phyloP scores from a whole-genome alignment of 2,113 vertebrate genomes.

The Gymnobelideus leadbeateri region DNA sequence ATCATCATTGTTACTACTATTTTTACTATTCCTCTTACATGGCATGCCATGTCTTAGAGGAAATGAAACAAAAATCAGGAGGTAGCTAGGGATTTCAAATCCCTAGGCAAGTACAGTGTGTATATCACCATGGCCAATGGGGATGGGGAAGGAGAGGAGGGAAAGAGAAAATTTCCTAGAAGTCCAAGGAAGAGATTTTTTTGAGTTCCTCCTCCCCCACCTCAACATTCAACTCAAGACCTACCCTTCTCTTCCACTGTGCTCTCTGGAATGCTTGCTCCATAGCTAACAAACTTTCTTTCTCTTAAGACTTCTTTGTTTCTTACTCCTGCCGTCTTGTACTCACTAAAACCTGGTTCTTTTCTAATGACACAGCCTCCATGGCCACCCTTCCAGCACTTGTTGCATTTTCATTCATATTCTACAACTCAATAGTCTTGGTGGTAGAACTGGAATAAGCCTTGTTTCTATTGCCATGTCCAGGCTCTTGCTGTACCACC shows the following conservation, averaged over 20 bases:
- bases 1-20: background rate
- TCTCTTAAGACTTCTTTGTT: background rate
- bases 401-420: background rate
- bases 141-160: too few species aligned
- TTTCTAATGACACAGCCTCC: background rate
- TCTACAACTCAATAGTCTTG: background rate
- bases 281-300: background rate
- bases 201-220: background rate
- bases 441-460: background rate
- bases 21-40: background rate
- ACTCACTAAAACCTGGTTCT: background rate
- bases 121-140: background rate
- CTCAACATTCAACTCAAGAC: background rate
- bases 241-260: background rate
- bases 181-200: background rate
- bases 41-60: background rate
- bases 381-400: background rate
- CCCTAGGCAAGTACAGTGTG: background rate
- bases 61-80: background rate
- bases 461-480: background rate
- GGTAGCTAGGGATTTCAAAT: background rate
- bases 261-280: background rate
- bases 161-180: background rate
- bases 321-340: background rate
- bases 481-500: background rate